These are phyloP conservation scores for Sarcophaga peregrina DNA, from an alignment of 1,140 invertebrate genomes.

Conservation along the genomic window DNA sequence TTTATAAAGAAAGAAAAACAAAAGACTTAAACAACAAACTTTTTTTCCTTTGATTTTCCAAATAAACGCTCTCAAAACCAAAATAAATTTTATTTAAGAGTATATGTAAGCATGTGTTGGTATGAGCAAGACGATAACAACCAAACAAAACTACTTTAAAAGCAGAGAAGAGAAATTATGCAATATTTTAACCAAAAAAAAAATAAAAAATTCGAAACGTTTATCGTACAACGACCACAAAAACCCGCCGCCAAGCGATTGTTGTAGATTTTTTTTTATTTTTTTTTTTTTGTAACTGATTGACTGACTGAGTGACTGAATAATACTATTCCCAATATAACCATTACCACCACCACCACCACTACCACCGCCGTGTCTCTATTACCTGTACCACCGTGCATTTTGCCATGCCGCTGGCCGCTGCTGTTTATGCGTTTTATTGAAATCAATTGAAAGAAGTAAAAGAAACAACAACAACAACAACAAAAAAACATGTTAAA, in stretches of 20 bases:
- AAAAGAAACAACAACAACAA: too few species aligned
- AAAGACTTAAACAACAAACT: background rate
- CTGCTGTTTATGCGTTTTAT: background rate
- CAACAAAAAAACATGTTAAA: background rate
- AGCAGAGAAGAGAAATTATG: conserved; percentile 20
- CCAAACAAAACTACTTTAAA: too few species aligned
- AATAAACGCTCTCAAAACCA: background rate
- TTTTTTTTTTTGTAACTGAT: too few species aligned
- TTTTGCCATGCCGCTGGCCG: background rate
- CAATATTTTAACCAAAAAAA: conserved; percentile 1
- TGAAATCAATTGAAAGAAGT: background rate
- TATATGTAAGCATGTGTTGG: too few species aligned
- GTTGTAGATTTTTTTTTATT: too few species aligned
- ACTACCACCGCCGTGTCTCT: background rate
- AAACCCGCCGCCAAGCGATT: background rate
- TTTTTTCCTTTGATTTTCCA: background rate
- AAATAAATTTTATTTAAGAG: too few species aligned
- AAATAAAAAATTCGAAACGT: background rate
- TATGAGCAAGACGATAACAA: too few species aligned
- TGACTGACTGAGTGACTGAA: too few species aligned
- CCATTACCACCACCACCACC: too few species aligned
- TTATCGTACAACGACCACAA: conserved; percentile 37
- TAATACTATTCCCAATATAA: too few species aligned
- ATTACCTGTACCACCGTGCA: background rate
- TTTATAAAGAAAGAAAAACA: background rate